Conservation (phyloP, 1,140 invertebrate species). For the Ceratosolen fusciceps region DNA sequence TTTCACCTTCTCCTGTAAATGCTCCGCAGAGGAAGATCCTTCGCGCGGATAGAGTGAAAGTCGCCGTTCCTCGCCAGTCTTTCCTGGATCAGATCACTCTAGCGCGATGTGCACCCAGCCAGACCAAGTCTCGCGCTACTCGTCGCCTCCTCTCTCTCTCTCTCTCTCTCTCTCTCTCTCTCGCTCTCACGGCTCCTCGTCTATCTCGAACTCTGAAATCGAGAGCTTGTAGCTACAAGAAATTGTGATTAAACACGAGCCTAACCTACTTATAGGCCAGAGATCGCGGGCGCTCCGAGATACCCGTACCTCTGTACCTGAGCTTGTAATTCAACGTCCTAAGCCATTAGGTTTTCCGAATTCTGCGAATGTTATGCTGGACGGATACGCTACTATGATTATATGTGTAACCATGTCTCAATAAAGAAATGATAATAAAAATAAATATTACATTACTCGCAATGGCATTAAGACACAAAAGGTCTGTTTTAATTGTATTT, state of each 20-base stretch:
- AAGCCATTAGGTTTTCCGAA: not conserved
- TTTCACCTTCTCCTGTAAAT: not conserved
- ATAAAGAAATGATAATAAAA: too few species aligned
- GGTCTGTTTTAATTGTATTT: too few species aligned
- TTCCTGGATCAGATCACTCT: not conserved
- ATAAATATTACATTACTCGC: too few species aligned
- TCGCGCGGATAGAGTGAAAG: slow-evolving; percentile 29
- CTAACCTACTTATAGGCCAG: not conserved
- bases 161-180: too few species aligned
- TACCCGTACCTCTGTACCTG: not conserved
- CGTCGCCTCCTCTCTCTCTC: not conserved
- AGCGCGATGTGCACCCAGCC: not conserved
- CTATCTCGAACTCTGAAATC: slow-evolving; percentile 15
- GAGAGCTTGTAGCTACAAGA: not conserved
- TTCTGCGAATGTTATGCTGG: too few species aligned
- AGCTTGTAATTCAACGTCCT: not conserved
- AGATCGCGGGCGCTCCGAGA: not conserved
- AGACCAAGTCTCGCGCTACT: not conserved
- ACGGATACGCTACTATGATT: too few species aligned
- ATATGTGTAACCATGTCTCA: too few species aligned
- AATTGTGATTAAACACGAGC: slow-evolving; percentile 4
- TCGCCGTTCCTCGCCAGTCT: not conserved
- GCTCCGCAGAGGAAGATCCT: not conserved
- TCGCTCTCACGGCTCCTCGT: not conserved
- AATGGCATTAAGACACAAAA: too few species aligned